Conservation (phyloP, 1,140 invertebrate species). For the Drosophila chauvacae region DNA sequence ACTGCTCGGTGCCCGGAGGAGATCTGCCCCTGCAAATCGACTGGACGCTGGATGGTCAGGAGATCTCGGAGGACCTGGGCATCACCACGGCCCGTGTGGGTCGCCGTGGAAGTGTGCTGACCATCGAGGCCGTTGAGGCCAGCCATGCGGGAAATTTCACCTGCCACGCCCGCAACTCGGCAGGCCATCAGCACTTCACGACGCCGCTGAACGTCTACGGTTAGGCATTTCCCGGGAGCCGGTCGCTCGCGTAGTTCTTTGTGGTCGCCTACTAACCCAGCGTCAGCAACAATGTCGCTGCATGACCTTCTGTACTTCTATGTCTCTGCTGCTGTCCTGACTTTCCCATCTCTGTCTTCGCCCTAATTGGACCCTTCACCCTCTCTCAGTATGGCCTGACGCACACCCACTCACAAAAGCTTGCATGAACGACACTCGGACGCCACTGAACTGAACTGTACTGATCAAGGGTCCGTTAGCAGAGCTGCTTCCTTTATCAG, state of each 20-base stretch:
- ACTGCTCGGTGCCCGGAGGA: conserved; percentile 90
- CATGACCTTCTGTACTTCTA: conserved; percentile 51
- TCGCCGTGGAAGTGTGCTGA: conserved; percentile 88
- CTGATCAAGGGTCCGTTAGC: not conserved
- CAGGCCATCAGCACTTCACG: conserved; percentile 85
- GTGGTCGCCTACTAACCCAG: conserved; percentile 53
- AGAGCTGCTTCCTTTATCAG: not conserved
- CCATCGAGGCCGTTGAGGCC: conserved; percentile 88
- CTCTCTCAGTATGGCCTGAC: conserved; percentile 27
- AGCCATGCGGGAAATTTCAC: conserved; percentile 88
- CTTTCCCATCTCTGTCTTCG: conserved; percentile 20
- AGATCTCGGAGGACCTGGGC: conserved; percentile 78
- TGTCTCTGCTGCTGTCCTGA: conserved; percentile 25
- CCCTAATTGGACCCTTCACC: conserved; percentile 28
- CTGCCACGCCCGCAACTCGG: conserved; percentile 88
- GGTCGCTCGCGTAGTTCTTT: conserved; percentile 36
- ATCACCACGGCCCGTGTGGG: conserved; percentile 87
- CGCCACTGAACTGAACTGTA: conserved; percentile 12
- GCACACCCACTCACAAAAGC: conserved; percentile 35
- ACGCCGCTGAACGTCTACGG: conserved; percentile 80
- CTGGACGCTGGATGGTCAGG: conserved; percentile 90
- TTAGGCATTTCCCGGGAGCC: conserved; percentile 57
- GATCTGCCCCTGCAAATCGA: conserved; percentile 89
- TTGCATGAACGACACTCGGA: conserved; percentile 50
- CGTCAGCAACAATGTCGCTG: conserved; percentile 35